Evolutionary conservation across 2,888 invertebrate species (phyloP).

Genomic region (Ramazzottius varieornatus): DNA sequence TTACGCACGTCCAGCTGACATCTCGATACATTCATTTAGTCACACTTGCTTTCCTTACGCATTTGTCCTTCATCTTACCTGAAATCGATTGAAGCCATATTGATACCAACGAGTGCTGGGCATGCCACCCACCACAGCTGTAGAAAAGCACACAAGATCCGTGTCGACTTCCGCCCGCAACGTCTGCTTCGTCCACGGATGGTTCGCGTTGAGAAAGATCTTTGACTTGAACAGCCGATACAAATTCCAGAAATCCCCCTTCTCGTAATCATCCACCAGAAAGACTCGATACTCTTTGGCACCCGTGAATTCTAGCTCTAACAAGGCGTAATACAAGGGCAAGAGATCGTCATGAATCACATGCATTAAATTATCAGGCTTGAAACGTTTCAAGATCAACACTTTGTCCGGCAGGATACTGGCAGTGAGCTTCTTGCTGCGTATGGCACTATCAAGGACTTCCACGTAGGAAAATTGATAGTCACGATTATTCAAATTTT

Average conservation of each 20-base stretch:
- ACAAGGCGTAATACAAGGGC: constrained; percentile 22
- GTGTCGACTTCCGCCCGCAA: neutral
- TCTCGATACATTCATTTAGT: too few relatives aligned
- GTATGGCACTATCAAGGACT: constrained; percentile 15
- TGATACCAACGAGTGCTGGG: neutral
- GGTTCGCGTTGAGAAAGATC: neutral
- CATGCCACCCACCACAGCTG: neutral
- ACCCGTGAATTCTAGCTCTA: constrained; percentile 12
- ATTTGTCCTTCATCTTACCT: too few relatives aligned
- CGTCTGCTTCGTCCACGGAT: neutral
- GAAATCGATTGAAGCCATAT: neutral
- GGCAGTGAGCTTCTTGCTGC: neutral
- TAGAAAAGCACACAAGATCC: neutral
- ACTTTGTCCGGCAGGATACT: constrained; percentile 1
- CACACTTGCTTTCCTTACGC: too few relatives aligned
- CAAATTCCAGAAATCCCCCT: neutral
- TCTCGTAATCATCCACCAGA: neutral
- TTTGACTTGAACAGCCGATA: neutral
- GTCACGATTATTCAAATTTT: constrained; percentile 13
- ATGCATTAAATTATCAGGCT: constrained; percentile 30
- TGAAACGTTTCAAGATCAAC: constrained; percentile 18
- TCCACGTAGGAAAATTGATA: constrained; percentile 17
- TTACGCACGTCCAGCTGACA: too few relatives aligned
- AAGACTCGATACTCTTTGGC: neutral
- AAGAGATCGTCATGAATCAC: constrained; percentile 29